Evolutionary conservation across 2,113 vertebrate genomes (phyloP).

Genomic region (Nibea albiflora): DNA sequence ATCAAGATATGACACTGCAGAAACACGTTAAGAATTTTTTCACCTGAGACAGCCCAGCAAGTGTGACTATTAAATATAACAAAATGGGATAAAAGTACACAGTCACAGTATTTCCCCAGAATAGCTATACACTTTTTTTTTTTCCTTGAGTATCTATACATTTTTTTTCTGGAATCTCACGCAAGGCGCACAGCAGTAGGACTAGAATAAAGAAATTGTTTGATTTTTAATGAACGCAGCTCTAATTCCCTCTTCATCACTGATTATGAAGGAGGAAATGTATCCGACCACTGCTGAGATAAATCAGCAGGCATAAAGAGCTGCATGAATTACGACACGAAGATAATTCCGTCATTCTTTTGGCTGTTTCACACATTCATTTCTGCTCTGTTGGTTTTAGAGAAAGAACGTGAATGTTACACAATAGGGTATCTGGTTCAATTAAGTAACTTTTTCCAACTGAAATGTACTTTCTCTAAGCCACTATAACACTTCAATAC

Average conservation of each 20-base stretch:
- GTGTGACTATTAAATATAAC: conserved; percentile 9
- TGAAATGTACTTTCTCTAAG: conserved; percentile 74
- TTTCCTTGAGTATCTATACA: conserved; percentile 43
- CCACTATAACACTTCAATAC: conserved; percentile 72
- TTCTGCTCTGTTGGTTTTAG: conserved; percentile 68
- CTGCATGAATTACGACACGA: conserved; percentile 68
- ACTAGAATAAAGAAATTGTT: conserved; percentile 66
- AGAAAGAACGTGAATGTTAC: conserved; percentile 61
- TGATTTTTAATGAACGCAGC: conserved; percentile 73
- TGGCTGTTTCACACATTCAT: conserved; percentile 67
- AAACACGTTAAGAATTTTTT: conserved; percentile 39
- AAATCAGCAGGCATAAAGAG: conserved; percentile 68
- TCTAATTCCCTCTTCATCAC: conserved; percentile 71
- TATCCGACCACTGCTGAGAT: conserved; percentile 76
- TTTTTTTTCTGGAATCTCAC: conserved; percentile 44
- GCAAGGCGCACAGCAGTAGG: conserved; percentile 51
- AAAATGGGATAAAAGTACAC: conserved; percentile 28
- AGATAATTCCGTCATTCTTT: conserved; percentile 77
- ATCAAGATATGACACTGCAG: conserved; percentile 44
- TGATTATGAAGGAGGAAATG: conserved; percentile 75
- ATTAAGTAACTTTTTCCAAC: conserved; percentile 77
- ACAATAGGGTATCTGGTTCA: conserved; percentile 79
- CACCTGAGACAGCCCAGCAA: conserved; percentile 6
- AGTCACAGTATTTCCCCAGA: conserved; percentile 5
- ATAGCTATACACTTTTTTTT: conserved; percentile 30